Percentiles rank a stretch among this genome's conserved stretches.
Conservation (phyloP, 2,888 invertebrate genomes). For the Latheticus oryzae region DNA sequence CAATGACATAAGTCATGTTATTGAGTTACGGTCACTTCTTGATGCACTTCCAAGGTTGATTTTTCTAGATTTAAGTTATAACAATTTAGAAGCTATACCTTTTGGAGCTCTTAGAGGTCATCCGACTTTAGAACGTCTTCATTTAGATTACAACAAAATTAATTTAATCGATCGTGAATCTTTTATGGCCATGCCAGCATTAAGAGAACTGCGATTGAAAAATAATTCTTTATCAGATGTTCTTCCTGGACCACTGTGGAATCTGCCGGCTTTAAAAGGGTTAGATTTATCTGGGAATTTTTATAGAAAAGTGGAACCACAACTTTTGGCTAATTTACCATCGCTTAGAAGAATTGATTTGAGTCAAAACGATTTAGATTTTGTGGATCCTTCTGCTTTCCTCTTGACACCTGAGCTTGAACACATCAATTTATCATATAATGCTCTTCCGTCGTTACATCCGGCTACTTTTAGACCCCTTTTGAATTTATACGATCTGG, state of each 20-base stretch:
- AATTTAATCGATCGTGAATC: constrained; percentile 82
- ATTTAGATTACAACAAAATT: constrained; percentile 83
- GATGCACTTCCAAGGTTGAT: constrained; percentile 82
- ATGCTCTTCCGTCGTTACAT: constrained; percentile 77
- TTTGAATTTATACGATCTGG: constrained; percentile 81
- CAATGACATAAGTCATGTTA: constrained; percentile 81
- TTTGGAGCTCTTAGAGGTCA: constrained; percentile 84
- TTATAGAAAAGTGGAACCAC: constrained; percentile 77
- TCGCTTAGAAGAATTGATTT: constrained; percentile 81
- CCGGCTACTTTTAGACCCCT: constrained; percentile 82
- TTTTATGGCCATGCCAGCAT: constrained; percentile 84
- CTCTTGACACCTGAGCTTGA: constrained; percentile 79
- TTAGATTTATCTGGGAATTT: constrained; percentile 83
- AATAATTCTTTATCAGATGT: constrained; percentile 85
- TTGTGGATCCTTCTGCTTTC: constrained; percentile 80
- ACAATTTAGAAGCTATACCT: constrained; percentile 80
- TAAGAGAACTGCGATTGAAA: constrained; percentile 82
- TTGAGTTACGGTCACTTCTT: constrained; percentile 79
- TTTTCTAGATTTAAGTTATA: constrained; percentile 83
- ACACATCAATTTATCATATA: constrained; percentile 83
- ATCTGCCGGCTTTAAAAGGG: constrained; percentile 85
- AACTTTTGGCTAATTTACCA: constrained; percentile 79
- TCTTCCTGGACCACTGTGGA: constrained; percentile 83
- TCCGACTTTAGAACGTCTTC: constrained; percentile 81
- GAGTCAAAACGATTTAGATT: constrained; percentile 77